Conservation (phyloP, 2,888 invertebrate species). For the Trachelus tabidus region DNA sequence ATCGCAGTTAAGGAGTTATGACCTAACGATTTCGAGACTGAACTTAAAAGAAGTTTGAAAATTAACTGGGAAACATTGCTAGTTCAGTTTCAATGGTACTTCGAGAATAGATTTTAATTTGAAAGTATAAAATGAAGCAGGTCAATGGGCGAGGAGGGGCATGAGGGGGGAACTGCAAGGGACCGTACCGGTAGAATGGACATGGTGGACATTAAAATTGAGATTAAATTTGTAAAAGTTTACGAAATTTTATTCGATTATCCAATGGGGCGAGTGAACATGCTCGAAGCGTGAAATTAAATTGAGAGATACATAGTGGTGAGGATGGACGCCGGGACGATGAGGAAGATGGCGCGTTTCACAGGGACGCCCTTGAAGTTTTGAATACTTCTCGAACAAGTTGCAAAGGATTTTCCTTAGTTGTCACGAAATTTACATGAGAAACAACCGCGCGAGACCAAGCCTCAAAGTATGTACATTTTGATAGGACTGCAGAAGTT, state of each 20-base stretch:
- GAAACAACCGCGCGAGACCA: constrained; percentile 27
- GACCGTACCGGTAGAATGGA: neutral
- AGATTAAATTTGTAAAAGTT: neutral
- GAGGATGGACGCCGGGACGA: neutral
- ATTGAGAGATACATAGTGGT: constrained; percentile 4
- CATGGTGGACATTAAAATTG: neutral
- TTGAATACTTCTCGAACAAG: constrained; percentile 21
- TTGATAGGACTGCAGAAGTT: neutral
- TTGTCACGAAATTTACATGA: constrained; percentile 37
- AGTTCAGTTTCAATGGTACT: neutral
- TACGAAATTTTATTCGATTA: constrained; percentile 11
- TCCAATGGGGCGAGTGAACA: constrained; percentile 35
- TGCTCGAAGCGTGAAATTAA: constrained; percentile 36
- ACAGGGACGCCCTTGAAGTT: constrained; percentile 29
- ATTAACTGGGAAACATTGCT: neutral
- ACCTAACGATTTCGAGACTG: neutral
- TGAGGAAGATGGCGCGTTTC: neutral
- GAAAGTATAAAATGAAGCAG: too few species aligned
- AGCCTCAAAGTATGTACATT: neutral
- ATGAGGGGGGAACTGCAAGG: neutral
- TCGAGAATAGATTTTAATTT: too few species aligned
- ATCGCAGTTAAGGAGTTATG: too few species aligned
- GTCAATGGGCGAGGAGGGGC: too few species aligned
- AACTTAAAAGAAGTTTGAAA: neutral
- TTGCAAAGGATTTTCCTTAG: constrained; percentile 18